phyloP scores from a whole-genome alignment of 2,888 invertebrate species.

The Lysandra bellargus region DNA sequence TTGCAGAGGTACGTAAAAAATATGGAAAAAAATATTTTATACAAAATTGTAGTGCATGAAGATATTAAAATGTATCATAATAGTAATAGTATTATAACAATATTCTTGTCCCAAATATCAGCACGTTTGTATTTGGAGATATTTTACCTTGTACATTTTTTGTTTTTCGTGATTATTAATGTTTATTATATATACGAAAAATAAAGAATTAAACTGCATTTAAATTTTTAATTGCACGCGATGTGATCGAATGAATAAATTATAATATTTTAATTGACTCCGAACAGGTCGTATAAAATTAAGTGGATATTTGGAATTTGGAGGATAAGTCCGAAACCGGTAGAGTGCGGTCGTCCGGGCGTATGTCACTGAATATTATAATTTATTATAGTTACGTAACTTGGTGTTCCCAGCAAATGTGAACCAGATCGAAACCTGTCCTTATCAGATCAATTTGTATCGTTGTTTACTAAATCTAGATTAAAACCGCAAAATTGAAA shows the following conservation, averaged over 20 bases:
- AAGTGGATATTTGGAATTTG: background rate
- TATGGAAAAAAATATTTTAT: too few relatives aligned
- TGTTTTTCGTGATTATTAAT: background rate
- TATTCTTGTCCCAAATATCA: background rate
- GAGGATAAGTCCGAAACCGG: background rate
- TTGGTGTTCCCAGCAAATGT: background rate
- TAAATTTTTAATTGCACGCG: background rate
- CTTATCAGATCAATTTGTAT: slow-evolving; percentile 2
- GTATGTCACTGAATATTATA: background rate
- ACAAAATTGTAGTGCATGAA: too few relatives aligned
- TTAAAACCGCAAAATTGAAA: background rate
- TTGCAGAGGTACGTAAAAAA: too few relatives aligned
- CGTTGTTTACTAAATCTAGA: background rate
- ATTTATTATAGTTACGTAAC: background rate
- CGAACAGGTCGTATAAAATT: background rate
- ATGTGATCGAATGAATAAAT: slow-evolving; percentile 10
- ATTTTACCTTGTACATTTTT: background rate
- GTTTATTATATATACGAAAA: background rate
- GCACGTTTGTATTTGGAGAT: background rate
- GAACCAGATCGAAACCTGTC: background rate
- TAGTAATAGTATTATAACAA: background rate
- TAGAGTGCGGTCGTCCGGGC: background rate
- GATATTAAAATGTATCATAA: too few relatives aligned
- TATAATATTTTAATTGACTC: background rate
- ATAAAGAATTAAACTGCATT: background rate